phyloP scores from a whole-genome alignment of 1,140 invertebrate genomes.

The Hypsibius dujardini region DNA sequence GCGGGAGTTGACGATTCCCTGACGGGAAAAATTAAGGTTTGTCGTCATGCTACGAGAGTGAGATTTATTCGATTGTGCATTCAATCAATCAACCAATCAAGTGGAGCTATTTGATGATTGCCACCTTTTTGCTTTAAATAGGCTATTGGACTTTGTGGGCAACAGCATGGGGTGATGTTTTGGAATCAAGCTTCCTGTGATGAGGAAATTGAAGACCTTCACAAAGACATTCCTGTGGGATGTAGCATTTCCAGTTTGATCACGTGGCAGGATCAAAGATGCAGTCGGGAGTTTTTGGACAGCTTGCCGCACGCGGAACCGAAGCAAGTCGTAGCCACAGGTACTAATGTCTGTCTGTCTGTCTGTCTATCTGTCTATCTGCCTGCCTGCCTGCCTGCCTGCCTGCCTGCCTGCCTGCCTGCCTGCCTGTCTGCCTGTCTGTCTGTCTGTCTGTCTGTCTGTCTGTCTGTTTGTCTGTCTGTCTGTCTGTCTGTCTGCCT shows the following conservation, averaged over 20 bases:
- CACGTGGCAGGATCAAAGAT: conserved; percentile 68
- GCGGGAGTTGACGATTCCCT: conserved; percentile 70
- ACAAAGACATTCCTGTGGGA: conserved; percentile 20
- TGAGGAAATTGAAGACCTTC: too few species aligned
- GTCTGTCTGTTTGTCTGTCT: not conserved
- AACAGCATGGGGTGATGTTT: conserved; percentile 71
- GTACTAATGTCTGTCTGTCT: not conserved
- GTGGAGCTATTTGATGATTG: too few species aligned
- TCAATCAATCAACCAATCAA: too few species aligned
- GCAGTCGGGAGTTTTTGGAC: conserved; percentile 50
- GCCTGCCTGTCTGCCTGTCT: too few species aligned
- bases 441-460: not conserved
- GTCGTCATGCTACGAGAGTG: conserved; percentile 22
- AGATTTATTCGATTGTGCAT: too few species aligned
- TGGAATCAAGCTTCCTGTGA: conserved; percentile 43
- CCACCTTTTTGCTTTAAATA: not conserved
- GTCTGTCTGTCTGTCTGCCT: not conserved
- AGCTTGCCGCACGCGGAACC: conserved; percentile 33
- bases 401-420: not conserved
- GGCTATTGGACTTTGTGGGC: conserved; percentile 54
- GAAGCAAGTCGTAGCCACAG: conserved; percentile 5
- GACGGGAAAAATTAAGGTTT: conserved; percentile 61
- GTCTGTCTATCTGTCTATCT: not conserved
- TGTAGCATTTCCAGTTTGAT: conserved; percentile 50
- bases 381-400: not conserved